phyloP scores from a whole-genome alignment of 2,113 vertebrate species.

The Oplegnathus fasciatus region DNA sequence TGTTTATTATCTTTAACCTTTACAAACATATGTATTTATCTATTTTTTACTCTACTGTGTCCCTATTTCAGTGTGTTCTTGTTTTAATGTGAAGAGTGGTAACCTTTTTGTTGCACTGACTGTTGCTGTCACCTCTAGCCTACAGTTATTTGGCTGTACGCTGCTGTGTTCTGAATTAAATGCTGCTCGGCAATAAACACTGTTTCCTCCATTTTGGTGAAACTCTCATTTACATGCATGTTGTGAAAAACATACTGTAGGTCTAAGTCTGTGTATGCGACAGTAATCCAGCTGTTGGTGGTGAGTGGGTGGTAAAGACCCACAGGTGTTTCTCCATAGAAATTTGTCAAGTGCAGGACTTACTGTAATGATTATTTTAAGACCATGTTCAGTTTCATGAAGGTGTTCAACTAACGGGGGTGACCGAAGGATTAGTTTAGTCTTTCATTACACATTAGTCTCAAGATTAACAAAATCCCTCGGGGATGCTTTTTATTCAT shows the following conservation, averaged over 20 bases:
- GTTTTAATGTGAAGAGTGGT: slow-evolving; percentile 58
- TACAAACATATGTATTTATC: slow-evolving; percentile 68
- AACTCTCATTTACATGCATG: slow-evolving; percentile 12
- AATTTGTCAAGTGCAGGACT: not conserved
- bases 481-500: not conserved
- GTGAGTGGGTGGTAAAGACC: not conserved
- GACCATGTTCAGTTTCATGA: not conserved
- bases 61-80: slow-evolving; percentile 61
- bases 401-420: not conserved
- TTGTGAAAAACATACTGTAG: not conserved
- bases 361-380: not conserved
- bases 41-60: slow-evolving; percentile 72
- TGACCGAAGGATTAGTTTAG: not conserved
- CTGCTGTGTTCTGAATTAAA: slow-evolving; percentile 69
- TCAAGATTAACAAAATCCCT: not conserved
- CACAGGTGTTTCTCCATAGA: not conserved
- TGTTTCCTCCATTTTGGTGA: slow-evolving; percentile 52
- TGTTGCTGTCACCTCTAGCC: slow-evolving; percentile 57
- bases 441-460: not conserved
- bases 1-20: slow-evolving; percentile 64
- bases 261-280: not conserved
- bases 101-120: slow-evolving; percentile 66
- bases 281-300: not conserved
- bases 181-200: slow-evolving; percentile 69
- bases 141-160: slow-evolving; percentile 47